Conservation (phyloP, 2,888 invertebrate genomes). For the Aquatica leii region DNA sequence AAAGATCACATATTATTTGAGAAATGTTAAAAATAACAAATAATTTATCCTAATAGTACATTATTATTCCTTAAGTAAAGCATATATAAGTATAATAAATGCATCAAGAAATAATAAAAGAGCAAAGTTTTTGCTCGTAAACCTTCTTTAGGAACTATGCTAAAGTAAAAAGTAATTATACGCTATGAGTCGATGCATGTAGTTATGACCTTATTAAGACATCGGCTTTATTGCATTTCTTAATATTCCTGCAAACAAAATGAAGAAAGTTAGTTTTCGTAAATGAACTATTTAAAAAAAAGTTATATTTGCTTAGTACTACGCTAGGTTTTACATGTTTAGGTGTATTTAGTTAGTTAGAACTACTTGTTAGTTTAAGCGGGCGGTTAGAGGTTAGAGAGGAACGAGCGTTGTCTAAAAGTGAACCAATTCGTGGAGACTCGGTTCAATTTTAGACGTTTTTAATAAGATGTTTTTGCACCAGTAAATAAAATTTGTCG, state of each 20-base stretch:
- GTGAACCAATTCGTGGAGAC: too few species aligned
- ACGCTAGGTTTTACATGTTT: constrained; percentile 41
- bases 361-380: background rate
- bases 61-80: constrained; percentile 8
- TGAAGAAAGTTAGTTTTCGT: constrained; percentile 17
- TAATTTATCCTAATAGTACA: constrained; percentile 46
- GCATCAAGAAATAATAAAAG: constrained; percentile 8
- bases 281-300: constrained; percentile 30
- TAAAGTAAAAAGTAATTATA: constrained; percentile 12
- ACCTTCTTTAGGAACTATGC: constrained; percentile 26
- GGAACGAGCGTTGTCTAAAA: background rate
- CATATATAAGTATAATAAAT: constrained; percentile 26
- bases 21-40: constrained; percentile 52
- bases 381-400: background rate
- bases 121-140: background rate
- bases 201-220: constrained; percentile 11
- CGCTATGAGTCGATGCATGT: constrained; percentile 5
- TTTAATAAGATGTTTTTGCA: background rate
- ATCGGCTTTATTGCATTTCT: constrained; percentile 53
- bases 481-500: background rate
- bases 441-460: too few species aligned
- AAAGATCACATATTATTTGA: constrained; percentile 56
- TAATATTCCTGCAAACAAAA: constrained; percentile 53
- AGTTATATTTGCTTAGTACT: constrained; percentile 38
- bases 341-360: background rate